These are phyloP conservation scores for Clarias macrocephalus DNA, from an alignment of 2,113 vertebrate genomes.

Conservation along the genomic window DNA sequence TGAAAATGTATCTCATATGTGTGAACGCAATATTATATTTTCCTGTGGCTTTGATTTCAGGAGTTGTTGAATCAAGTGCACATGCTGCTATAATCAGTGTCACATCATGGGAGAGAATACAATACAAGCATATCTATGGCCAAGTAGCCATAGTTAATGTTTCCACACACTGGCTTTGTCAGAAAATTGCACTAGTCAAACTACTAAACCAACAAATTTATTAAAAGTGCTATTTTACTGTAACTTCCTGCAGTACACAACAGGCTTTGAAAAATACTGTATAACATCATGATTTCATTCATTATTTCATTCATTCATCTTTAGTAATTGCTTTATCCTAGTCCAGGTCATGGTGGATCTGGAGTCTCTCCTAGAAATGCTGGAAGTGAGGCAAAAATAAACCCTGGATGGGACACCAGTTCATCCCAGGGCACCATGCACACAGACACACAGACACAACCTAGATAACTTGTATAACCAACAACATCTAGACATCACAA, in stretches of 20 bases:
- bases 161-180: background rate
- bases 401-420: background rate
- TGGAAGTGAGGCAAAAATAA: background rate
- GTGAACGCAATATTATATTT: background rate
- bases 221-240: background rate
- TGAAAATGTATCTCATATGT: background rate
- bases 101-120: background rate
- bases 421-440: background rate
- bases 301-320: background rate
- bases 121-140: background rate
- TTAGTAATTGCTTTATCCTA: background rate
- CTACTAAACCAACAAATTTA: background rate
- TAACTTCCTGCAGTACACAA: slow-evolving; percentile 1
- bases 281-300: background rate
- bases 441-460: background rate
- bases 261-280: background rate
- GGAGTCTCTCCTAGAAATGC: background rate
- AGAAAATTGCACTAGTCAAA: background rate
- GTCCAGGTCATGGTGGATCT: background rate
- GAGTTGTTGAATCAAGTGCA: background rate
- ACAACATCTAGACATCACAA: slow-evolving; percentile 25
- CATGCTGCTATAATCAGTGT: background rate
- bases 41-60: background rate
- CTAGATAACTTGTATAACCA: slow-evolving; percentile 5
- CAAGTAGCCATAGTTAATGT: background rate